phyloP scores from a whole-genome alignment of 1,140 invertebrate species.

The Eupristina koningsbergeri region DNA sequence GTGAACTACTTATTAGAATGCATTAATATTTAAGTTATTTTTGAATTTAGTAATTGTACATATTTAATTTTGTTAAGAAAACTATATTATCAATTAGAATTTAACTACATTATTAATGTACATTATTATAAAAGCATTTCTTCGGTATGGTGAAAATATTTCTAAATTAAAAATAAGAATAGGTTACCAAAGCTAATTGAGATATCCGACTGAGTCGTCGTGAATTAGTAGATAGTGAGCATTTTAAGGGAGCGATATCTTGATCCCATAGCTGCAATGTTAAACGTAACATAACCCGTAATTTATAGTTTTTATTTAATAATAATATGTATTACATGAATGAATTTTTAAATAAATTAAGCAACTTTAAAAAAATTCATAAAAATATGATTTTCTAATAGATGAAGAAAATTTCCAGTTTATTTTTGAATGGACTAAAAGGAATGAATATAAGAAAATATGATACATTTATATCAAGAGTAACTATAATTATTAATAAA shows the following conservation, averaged over 20 bases:
- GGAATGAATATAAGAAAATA: too few species aligned
- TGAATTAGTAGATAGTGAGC: constrained; percentile 81
- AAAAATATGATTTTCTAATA: too few species aligned
- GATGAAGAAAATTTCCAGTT: too few species aligned
- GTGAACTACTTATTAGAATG: neutral
- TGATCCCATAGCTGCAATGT: constrained; percentile 85
- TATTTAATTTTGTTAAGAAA: neutral
- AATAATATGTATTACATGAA: neutral
- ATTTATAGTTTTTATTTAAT: neutral
- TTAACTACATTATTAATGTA: neutral
- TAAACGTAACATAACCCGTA: constrained; percentile 45
- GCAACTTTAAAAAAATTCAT: too few species aligned
- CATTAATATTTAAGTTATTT: too few species aligned
- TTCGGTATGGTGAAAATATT: neutral
- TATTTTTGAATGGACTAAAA: too few species aligned
- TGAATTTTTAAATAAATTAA: neutral
- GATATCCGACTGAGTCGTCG: constrained; percentile 87
- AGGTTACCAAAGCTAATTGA: constrained; percentile 83
- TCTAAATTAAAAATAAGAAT: neutral
- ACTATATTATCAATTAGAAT: neutral
- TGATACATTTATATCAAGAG: too few species aligned
- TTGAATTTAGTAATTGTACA: neutral
- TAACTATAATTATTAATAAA: too few species aligned
- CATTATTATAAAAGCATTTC: neutral
- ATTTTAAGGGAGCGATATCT: constrained; percentile 87